Conservation (phyloP, 2,113 vertebrate species). For the Excalfactoria chinensis region DNA sequence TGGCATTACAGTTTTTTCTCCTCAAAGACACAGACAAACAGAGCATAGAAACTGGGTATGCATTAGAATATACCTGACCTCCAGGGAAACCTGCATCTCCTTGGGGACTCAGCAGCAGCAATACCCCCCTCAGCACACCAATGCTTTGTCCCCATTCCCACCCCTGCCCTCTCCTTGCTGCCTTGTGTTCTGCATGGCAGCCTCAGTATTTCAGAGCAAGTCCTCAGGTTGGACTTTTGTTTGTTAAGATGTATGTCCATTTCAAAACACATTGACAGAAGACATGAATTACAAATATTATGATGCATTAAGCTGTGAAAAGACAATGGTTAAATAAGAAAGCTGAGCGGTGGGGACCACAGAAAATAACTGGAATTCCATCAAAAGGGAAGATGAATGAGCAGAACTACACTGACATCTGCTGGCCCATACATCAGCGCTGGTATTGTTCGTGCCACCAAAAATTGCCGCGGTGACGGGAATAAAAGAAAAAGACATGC, state of each 20-base stretch:
- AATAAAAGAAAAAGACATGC: background rate
- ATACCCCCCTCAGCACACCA: background rate
- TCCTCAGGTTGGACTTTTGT: constrained; percentile 39
- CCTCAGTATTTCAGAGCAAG: background rate
- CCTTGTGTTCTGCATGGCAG: background rate
- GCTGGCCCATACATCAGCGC: constrained; percentile 74
- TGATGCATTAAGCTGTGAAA: constrained; percentile 77
- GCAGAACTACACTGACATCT: constrained; percentile 85
- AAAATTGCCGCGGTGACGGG: background rate
- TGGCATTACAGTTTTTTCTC: background rate
- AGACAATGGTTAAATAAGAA: constrained; percentile 80
- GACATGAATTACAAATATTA: constrained; percentile 75
- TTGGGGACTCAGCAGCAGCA: background rate
- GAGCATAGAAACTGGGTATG: background rate
- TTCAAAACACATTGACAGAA: constrained; percentile 62
- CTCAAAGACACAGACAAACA: background rate
- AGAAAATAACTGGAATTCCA: constrained; percentile 73
- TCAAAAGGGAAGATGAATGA: constrained; percentile 79
- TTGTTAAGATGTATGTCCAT: constrained; percentile 58
- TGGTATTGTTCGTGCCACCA: background rate
- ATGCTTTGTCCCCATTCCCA: constrained; percentile 62
- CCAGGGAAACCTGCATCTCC: background rate
- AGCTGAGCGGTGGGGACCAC: constrained; percentile 37
- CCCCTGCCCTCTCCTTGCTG: constrained; percentile 18
- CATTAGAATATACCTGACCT: background rate